These are phyloP conservation scores for Rhabdomys pumilio DNA, from an alignment of 2,797 vertebrate genomes.

Conservation along the genomic window DNA sequence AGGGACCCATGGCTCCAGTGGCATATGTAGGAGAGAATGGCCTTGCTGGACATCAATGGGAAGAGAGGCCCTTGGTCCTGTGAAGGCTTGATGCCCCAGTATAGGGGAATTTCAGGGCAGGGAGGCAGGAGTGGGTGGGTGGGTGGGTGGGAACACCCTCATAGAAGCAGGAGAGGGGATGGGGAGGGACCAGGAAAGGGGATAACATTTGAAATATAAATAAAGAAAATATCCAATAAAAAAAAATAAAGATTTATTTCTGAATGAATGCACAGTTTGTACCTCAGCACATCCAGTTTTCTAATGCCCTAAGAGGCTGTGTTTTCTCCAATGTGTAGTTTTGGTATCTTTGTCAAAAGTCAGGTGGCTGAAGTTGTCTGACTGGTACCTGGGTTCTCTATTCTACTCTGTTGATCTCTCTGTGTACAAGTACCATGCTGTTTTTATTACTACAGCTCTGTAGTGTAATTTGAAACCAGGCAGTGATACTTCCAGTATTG, in stretches of 20 bases:
- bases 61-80: too few species aligned
- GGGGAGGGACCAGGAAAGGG: too few species aligned
- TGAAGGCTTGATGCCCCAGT: too few species aligned
- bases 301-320: background rate
- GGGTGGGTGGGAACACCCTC: too few species aligned
- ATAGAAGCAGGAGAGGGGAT: too few species aligned
- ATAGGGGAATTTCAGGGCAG: too few species aligned
- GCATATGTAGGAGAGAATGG: too few species aligned
- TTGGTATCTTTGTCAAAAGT: background rate
- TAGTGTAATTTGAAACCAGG: background rate
- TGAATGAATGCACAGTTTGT: background rate
- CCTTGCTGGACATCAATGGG: too few species aligned
- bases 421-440: background rate
- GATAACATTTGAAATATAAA: too few species aligned
- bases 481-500: background rate
- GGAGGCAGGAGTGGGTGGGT: too few species aligned
- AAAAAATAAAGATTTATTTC: background rate
- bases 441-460: background rate
- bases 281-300: background rate
- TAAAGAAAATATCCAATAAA: too few species aligned
- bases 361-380: background rate
- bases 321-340: background rate
- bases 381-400: background rate
- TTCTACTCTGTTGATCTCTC: background rate
- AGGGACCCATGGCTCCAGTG: too few species aligned